Base-by-base conservation (phyloP, 2,113 vertebrate species). In the Hypomesus transpacificus region DNA sequence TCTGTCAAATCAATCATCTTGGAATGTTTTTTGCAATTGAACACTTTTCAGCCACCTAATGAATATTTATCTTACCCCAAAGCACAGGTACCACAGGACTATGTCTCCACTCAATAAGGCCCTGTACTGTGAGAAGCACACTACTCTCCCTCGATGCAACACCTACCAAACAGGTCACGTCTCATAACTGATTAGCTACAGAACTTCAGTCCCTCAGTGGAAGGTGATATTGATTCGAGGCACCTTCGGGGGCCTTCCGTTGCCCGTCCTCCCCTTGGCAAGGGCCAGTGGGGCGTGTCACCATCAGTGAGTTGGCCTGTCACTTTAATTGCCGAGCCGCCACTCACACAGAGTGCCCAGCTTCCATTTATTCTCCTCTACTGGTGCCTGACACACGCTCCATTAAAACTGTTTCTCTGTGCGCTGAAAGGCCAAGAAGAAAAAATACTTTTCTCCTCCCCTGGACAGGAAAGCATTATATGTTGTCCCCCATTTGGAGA, bases 281-380 rank as follows among this genome's bases (percentile, higher is more conserved):
- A 46, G 39, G 20, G 61, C 60, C 65, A 66, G 56, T 50, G 59
- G 66, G 73, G 74, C 11, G 64, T 52, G 56, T 9, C 24, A 52
- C 57, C 62, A 58, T 73, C 61, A 66, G 59, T 31, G 54, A 26
- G 51, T 75, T 78, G 72, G 71, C 63, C 54, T 53, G 66, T 69
- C 69, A 39, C 17, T 73, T 73, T 80, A 81, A 82, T 82, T 74
- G 54, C 56, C 63, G 24, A 50, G 51, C 57, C 61, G 78, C 75
- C 79, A 81, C 16, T 66, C 60, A 73, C 13, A 9, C n/a, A 26
- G 7, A 7, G 69, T 46, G 60, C 26, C 26, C 26, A 75, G 53
- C 34, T 58, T 66, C 52, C 60, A 68, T 52, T 69, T 76, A 14
- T 74, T 57, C 67, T 71, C 46, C 66, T 68, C 13, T 4, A n/a